Evolutionary conservation across 2,113 vertebrate genomes (phyloP).

Genomic region (Sarotherodon lohbergeri): DNA sequence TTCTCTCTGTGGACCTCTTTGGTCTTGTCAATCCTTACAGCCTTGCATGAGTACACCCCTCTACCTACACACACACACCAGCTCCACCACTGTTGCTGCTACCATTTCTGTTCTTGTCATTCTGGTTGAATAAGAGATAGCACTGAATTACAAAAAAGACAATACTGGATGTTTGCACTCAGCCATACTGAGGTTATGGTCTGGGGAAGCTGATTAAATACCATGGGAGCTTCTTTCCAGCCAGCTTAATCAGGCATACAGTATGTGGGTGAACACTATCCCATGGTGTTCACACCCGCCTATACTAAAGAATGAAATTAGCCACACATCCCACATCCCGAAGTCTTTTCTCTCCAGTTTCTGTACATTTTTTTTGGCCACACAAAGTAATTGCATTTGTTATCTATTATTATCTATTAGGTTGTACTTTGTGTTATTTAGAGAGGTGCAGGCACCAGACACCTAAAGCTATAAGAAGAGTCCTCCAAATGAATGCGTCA

Average conservation of each 20-base stretch:
- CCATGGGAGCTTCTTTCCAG: conserved; percentile 51
- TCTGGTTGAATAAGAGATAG: conserved; percentile 65
- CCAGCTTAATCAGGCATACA: conserved; percentile 58
- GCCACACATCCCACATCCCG: conserved; percentile 63
- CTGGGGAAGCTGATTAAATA: conserved; percentile 68
- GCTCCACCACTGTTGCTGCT: background rate
- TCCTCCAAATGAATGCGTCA: conserved; percentile 27
- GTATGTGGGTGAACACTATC: conserved; percentile 54
- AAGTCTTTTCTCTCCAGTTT: conserved; percentile 6
- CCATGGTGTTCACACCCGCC: conserved; percentile 59
- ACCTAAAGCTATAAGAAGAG: conserved; percentile 3
- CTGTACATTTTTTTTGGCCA: background rate
- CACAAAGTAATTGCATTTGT: conserved; percentile 27
- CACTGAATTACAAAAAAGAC: conserved; percentile 54
- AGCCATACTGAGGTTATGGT: conserved; percentile 58
- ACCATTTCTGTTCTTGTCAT: conserved; percentile 34
- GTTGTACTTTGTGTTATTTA: conserved; percentile 50
- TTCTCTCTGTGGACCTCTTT: conserved; percentile 45
- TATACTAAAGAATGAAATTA: conserved; percentile 57
- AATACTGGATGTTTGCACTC: conserved; percentile 59
- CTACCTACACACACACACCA: background rate
- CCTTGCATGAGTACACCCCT: background rate
- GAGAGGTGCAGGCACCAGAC: conserved; percentile 33
- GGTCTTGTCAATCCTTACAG: conserved; percentile 26
- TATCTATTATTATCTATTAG: conserved; percentile 43